phyloP scores from a whole-genome alignment of 2,797 vertebrate species.

The Bucorvus abyssinicus region DNA sequence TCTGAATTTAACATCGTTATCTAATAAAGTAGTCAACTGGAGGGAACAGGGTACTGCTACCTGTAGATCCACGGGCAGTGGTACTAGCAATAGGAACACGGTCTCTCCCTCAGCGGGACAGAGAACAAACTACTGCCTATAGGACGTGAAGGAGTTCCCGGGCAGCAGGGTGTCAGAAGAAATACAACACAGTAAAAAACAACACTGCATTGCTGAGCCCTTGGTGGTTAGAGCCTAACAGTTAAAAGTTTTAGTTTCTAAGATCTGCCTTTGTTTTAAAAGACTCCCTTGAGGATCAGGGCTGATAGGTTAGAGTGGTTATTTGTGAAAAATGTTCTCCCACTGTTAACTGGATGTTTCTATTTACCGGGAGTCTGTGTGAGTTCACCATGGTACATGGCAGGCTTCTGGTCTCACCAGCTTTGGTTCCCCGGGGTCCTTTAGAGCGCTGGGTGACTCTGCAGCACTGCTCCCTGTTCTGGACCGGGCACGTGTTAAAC shows the following conservation, averaged over 20 bases:
- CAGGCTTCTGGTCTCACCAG: background rate
- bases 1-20: background rate
- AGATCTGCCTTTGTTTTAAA: background rate
- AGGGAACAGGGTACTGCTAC: background rate
- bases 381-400: background rate
- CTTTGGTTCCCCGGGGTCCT: background rate
- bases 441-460: background rate
- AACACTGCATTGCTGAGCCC: background rate
- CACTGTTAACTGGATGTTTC: background rate
- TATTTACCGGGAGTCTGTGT: background rate
- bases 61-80: background rate
- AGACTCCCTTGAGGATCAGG: background rate
- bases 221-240: background rate
- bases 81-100: background rate
- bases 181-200: background rate
- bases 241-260: constrained; percentile 7
- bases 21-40: background rate
- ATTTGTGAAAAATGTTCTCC: constrained; percentile 15
- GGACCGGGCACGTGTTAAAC: background rate
- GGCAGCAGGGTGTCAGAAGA: background rate
- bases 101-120: background rate
- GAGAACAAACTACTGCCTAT: background rate
- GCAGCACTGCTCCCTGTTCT: background rate
- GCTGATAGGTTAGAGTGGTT: constrained; percentile 16
- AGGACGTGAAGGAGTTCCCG: background rate